Conservation (phyloP, 2,888 invertebrate genomes). For the Tipula unca region DNA sequence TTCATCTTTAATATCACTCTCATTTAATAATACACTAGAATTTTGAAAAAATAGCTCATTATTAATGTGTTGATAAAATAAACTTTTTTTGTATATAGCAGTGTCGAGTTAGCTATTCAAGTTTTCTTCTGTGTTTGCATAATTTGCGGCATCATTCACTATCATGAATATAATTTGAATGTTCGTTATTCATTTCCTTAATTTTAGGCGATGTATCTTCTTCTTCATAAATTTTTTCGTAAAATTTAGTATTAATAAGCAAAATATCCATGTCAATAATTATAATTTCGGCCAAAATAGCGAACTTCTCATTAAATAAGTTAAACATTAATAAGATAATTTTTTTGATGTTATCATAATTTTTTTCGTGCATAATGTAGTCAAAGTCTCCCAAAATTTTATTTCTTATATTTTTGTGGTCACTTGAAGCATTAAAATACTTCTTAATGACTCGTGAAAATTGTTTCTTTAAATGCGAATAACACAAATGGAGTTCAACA, state of each 20-base stretch:
- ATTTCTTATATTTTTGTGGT: not conserved
- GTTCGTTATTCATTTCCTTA: not conserved
- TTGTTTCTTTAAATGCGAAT: not conserved
- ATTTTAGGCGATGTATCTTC: not conserved
- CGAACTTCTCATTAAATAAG: not conserved
- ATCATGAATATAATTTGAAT: not conserved
- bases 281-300: not conserved
- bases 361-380: not conserved
- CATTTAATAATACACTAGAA: not conserved
- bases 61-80: not conserved
- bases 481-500: not conserved
- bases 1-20: not conserved
- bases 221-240: not conserved
- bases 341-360: not conserved
- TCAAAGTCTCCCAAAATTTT: not conserved
- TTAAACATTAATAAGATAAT: not conserved
- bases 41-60: not conserved
- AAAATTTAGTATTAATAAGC: not conserved
- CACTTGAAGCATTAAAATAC: not conserved
- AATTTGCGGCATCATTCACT: too few relatives aligned
- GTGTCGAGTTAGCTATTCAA: too few relatives aligned
- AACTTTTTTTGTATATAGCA: not conserved
- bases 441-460: not conserved
- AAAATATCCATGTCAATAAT: not conserved
- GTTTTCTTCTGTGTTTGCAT: not conserved